phyloP scores from a whole-genome alignment of 2,797 vertebrate species.

The Dallia pectoralis region DNA sequence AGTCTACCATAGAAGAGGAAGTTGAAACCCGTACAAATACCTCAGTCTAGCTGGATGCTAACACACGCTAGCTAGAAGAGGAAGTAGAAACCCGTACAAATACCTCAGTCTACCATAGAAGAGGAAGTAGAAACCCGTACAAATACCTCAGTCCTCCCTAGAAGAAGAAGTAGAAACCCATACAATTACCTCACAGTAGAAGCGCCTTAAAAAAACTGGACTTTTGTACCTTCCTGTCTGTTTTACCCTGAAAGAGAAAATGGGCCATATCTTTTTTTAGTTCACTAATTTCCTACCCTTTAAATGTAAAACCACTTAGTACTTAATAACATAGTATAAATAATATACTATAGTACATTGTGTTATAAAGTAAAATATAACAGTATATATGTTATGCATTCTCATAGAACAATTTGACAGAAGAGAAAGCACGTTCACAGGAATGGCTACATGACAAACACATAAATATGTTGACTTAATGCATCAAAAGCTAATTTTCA shows the following conservation, averaged over 20 bases:
- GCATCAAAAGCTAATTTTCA: not conserved
- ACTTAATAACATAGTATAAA: not conserved
- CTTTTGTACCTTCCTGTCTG: not conserved
- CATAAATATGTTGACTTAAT: not conserved
- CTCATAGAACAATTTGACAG: not conserved
- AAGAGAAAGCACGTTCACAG: not conserved
- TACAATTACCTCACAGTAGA: not conserved
- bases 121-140: too few relatives aligned
- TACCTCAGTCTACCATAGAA: too few relatives aligned
- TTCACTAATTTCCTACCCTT: not conserved
- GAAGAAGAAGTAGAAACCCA: too few relatives aligned
- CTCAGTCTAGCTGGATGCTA: too few relatives aligned
- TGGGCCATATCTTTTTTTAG: not conserved
- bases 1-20: too few relatives aligned
- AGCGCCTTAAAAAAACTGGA: not conserved
- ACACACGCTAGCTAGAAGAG: too few relatives aligned
- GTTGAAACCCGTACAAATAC: too few relatives aligned
- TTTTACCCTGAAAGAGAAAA: not conserved
- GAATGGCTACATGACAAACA: not conserved
- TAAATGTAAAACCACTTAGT: not conserved
- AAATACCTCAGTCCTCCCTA: too few relatives aligned
- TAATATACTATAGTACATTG: too few relatives aligned
- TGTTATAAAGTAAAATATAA: too few relatives aligned
- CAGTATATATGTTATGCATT: too few relatives aligned
- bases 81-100: too few relatives aligned